phyloP scores from a whole-genome alignment of 92 coral and sea anemone species.

The Porites divaricata region DNA sequence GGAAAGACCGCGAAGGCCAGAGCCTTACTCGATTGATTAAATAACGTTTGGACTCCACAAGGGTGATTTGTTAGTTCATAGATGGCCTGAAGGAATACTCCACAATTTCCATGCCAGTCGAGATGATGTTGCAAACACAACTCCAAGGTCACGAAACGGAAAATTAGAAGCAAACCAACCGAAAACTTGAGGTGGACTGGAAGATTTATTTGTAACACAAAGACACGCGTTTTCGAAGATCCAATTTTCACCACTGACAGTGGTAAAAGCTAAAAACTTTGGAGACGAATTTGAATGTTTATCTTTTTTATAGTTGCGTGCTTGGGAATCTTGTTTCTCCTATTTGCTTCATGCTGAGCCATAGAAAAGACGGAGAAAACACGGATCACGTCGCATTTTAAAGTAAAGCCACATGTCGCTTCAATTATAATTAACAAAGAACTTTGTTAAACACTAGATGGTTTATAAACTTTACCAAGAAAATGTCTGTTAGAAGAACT shows the following conservation, averaged over 20 bases:
- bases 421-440: background rate
- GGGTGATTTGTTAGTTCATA: too few relatives aligned
- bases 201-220: too few relatives aligned
- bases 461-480: background rate
- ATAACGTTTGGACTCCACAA: too few relatives aligned
- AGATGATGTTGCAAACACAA: too few relatives aligned
- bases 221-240: too few relatives aligned
- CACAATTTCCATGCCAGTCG: too few relatives aligned
- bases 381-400: background rate
- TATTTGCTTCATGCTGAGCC: constrained; percentile 12
- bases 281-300: background rate
- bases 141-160: background rate
- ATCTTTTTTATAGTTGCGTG: background rate
- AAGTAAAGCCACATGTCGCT: background rate
- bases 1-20: too few relatives aligned
- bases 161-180: background rate
- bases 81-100: too few relatives aligned
- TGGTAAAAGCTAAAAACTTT: background rate
- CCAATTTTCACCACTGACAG: too few relatives aligned
- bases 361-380: background rate
- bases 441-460: background rate
- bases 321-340: background rate
- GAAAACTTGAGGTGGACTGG: background rate
- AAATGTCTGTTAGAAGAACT: too few relatives aligned
- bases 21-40: too few relatives aligned